Percentiles rank a stretch among this genome's conserved stretches.
Evolutionary conservation across 2,888 invertebrate species (phyloP).

Genomic region (Schizaphis graminum): DNA sequence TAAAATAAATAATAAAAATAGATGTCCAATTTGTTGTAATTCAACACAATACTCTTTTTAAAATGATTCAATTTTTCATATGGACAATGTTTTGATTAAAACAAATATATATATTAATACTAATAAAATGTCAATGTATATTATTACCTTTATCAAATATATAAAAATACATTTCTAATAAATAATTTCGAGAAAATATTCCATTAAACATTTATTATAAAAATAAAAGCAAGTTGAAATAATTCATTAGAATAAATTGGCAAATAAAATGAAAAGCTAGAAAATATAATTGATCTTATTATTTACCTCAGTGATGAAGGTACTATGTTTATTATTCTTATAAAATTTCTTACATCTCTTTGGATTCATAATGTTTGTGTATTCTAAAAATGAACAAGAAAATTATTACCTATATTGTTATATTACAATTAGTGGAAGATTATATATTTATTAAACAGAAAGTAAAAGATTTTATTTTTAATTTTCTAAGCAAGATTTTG

Average conservation of each 20-base stretch:
- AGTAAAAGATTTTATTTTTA: neutral
- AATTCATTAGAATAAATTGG: no score
- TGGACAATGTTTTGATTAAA: neutral
- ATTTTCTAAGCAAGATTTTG: neutral
- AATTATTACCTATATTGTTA: neutral
- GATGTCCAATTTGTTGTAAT: neutral
- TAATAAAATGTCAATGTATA: neutral
- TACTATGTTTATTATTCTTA: neutral
- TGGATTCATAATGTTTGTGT: slow-evolving; percentile 1
- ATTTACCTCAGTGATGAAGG: neutral
- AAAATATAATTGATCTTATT: neutral
- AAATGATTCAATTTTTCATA: no score
- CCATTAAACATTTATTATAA: no score
- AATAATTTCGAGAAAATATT: no score
- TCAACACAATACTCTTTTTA: no score
- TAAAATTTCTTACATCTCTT: neutral
- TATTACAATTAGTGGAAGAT: neutral
- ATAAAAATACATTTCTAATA: no score
- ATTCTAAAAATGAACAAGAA: neutral
- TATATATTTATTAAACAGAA: neutral
- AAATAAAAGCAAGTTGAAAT: no score
- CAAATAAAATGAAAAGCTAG: no score
- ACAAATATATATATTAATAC: neutral
- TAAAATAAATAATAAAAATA: no score
- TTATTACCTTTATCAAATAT: no score